Conservation (phyloP, 2,797 vertebrate species). For the Fistularia commersonii region DNA sequence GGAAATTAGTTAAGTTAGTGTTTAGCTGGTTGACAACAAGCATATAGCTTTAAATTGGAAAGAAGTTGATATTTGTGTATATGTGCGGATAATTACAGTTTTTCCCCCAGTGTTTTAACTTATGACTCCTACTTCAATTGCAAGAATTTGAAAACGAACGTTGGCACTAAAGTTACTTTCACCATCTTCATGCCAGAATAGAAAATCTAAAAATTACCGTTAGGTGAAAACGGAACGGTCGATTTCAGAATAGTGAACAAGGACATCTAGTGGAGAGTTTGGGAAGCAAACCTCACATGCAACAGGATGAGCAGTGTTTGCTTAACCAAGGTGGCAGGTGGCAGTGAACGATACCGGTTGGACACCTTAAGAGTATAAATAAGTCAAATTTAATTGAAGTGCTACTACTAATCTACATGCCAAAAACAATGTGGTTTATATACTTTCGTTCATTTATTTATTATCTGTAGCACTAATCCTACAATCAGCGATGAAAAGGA, state of each 20-base stretch:
- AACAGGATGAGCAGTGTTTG: neutral
- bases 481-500: no score
- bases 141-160: neutral
- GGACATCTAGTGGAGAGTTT: constrained; percentile 70
- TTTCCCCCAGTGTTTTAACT: constrained; percentile 1
- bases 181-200: neutral
- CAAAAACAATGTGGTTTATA: no score
- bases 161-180: constrained; percentile 28
- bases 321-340: neutral
- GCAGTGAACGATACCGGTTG: neutral
- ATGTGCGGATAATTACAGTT: no score
- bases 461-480: no score
- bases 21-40: no score
- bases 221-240: neutral
- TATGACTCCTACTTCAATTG: neutral
- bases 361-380: no score
- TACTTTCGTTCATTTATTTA: no score
- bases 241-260: constrained; percentile 7
- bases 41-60: no score
- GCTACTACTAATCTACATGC: no score
- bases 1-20: no score
- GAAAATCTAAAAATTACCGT: neutral
- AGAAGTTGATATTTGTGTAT: no score
- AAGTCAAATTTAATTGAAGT: no score
- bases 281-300: constrained; percentile 1